Percentiles rank a stretch among this genome's conserved stretches.
These are phyloP conservation scores for Terrapene triunguis DNA, from an alignment of 2,113 vertebrate species.

Conservation along the genomic window DNA sequence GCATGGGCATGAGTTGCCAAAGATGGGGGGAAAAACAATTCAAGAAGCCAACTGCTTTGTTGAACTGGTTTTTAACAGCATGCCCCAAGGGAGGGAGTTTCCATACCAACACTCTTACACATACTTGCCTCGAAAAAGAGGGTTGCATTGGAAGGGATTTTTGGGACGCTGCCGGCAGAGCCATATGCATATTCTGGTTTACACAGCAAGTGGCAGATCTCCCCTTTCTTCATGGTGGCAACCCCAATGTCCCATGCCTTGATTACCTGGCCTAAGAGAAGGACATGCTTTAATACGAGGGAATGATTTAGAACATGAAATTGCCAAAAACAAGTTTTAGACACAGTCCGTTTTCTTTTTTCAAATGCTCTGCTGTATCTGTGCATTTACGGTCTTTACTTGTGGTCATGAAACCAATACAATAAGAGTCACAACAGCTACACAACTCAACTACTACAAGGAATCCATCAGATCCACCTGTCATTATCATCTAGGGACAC, in stretches of 20 bases:
- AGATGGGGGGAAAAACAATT: conserved; percentile 75
- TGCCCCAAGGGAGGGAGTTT: not conserved
- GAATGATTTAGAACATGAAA: not conserved
- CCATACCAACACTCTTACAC: conserved; percentile 22
- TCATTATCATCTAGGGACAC: not conserved
- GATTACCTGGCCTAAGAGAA: conserved; percentile 91
- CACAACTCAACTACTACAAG: not conserved
- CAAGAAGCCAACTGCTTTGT: conserved; percentile 69
- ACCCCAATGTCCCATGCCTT: conserved; percentile 95
- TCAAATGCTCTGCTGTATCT: not conserved
- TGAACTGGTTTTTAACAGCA: conserved; percentile 34
- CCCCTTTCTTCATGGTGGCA: conserved; percentile 93
- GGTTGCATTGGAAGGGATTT: conserved; percentile 91
- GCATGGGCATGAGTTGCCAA: conserved; percentile 66
- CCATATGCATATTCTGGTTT: conserved; percentile 93
- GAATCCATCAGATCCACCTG: not conserved
- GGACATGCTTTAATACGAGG: conserved; percentile 10
- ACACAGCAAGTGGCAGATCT: conserved; percentile 91
- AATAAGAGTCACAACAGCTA: not conserved
- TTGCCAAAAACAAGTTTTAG: not conserved
- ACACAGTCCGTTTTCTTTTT: not conserved
- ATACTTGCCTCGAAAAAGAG: conserved; percentile 91
- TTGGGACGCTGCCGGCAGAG: conserved; percentile 88
- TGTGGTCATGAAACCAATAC: not conserved
- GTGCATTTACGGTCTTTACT: not conserved